Base-by-base conservation (phyloP, 2,888 invertebrate genomes). In the Charanyca ferruginea region DNA sequence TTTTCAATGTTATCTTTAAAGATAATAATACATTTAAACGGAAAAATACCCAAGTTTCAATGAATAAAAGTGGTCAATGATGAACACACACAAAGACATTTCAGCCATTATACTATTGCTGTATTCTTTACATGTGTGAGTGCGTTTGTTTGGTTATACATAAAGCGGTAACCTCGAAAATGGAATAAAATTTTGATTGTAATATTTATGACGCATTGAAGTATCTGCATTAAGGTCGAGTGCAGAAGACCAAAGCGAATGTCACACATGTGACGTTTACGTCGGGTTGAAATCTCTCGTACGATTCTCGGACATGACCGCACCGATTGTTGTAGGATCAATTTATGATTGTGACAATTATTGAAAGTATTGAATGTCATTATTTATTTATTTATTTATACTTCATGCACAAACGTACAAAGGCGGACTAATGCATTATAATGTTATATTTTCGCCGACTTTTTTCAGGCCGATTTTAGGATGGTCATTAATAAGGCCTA, bases 131-230 rank as follows among this genome's bases (percentile, higher is more conserved):
- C 32, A 25, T 61, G 38, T 49, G 48, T 55, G 32, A 5, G 53
- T 48, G 1, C 20, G n/a, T 55, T 47, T n/a, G 45, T 70, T 72
- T 54, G 16, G 16, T 72, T 38, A 55, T 61, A 22, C 32, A 48
- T 61, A 22, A 18, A 67, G 7, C 25, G 32, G 44, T 65, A 55
- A 72, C 73, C 73, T 70, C 51, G 54, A 55, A 45, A 41, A 28
- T 16, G 32, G 35, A 42, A 71, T 70, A 61, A 70, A 52, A 25
- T 48, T 70, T 72, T 62, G 35, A 51, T 62, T 67, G 42, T 53
- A 25, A 64, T 73, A 69, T 61, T 64, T 60, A 61, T 58, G 61
- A 62, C 51, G 55, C 55, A 55, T 32, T 61, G 41, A 70, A 61
- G 11, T 52, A 70, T 68, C 51, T 35, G 49, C 51, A 51, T 61